phyloP scores from a whole-genome alignment of 64 coral and sea anemone species.

The Montipora sp. region DNA sequence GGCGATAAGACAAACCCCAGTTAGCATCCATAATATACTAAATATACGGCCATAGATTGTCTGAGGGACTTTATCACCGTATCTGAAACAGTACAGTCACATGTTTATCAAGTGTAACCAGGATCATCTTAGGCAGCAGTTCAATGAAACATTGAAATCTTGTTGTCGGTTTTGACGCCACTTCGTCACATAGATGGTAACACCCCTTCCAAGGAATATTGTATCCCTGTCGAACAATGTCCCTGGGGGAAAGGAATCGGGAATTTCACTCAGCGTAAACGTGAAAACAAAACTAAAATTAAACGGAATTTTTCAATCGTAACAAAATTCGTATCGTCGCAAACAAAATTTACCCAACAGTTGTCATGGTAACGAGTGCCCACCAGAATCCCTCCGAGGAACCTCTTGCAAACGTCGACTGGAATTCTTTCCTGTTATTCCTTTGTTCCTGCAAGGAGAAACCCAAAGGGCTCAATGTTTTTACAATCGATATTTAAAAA shows the following conservation, averaged over 20 bases:
- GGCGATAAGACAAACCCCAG: constrained; percentile 33
- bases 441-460: not conserved
- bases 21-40: constrained; percentile 49
- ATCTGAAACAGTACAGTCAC: constrained; percentile 12
- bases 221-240: not conserved
- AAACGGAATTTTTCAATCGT: no score
- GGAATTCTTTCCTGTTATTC: not conserved
- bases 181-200: no score
- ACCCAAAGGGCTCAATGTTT: not conserved
- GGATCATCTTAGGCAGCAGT: not conserved
- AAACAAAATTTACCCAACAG: not conserved
- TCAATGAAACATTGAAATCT: not conserved
- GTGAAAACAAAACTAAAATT: not conserved
- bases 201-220: not conserved
- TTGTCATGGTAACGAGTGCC: constrained; percentile 39
- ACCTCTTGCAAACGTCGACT: constrained; percentile 14
- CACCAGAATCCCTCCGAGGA: constrained; percentile 39
- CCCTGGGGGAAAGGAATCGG: not conserved
- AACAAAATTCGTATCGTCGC: not conserved
- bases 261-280: no score
- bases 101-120: not conserved
- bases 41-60: constrained; percentile 51
- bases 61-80: constrained; percentile 58
- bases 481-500: no score
- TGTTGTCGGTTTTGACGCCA: not conserved